A percentile compares a stretch with the other conserved stretches of the same genome.
phyloP scores from a whole-genome alignment of 2,113 vertebrate species.

The Tetrax tetrax region DNA sequence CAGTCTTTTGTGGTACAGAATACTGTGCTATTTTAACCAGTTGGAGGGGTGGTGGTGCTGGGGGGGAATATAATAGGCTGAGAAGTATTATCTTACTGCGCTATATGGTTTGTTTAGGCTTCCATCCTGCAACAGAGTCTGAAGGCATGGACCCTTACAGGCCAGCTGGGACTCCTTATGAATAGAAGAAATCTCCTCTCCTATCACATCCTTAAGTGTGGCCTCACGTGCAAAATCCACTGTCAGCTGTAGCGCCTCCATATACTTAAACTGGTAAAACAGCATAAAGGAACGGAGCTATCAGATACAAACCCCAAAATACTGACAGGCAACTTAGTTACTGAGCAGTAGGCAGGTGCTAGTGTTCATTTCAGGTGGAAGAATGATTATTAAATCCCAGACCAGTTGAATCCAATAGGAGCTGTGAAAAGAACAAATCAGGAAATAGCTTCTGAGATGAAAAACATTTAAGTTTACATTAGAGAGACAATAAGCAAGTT shows the following conservation, averaged over 20 bases:
- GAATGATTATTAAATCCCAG: not conserved
- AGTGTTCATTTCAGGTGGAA: not conserved
- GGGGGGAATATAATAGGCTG: constrained; percentile 9
- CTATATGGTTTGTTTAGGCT: constrained; percentile 29
- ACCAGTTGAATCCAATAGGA: not conserved
- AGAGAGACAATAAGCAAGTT: constrained; percentile 44
- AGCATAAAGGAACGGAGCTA: not conserved
- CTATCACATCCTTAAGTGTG: not conserved
- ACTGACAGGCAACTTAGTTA: not conserved
- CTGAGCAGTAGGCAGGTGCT: not conserved
- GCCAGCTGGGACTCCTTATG: not conserved
- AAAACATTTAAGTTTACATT: constrained; percentile 26
- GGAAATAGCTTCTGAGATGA: constrained; percentile 18
- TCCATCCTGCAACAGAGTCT: not conserved
- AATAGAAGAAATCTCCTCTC: not conserved
- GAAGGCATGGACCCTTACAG: not conserved
- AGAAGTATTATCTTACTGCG: constrained; percentile 39
- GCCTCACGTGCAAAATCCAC: not conserved
- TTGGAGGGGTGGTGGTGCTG: constrained; percentile 12
- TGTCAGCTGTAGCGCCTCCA: not conserved
- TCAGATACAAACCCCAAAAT: not conserved
- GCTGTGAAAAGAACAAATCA: not conserved
- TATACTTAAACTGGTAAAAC: not conserved
- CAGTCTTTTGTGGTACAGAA: constrained; percentile 42
- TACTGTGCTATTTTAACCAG: constrained; percentile 32